These are phyloP conservation scores for Andrena bucephala DNA, from an alignment of 2,888 invertebrate genomes.

Conservation along the genomic window DNA sequence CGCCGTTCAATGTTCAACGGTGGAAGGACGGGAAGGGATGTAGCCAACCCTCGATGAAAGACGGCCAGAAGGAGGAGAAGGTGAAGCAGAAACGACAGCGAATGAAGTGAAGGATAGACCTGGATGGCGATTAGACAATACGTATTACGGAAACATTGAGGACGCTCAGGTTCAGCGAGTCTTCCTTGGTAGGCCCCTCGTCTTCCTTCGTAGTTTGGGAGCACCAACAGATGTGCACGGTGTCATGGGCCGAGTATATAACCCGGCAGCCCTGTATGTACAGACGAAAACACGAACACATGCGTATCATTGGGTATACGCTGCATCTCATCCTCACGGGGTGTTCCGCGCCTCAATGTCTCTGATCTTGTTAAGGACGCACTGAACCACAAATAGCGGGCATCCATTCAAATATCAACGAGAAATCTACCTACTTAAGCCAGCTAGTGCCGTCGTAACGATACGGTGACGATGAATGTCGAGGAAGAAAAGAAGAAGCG, in stretches of 20 bases:
- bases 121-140: constrained; percentile 81
- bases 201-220: constrained; percentile 76
- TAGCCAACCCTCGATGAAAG: constrained; percentile 22
- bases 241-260: constrained; percentile 47
- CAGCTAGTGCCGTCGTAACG: constrained; percentile 42
- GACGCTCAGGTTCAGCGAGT: constrained; percentile 72
- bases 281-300: constrained; percentile 43
- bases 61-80: constrained; percentile 27
- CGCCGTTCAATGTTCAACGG: constrained; percentile 72
- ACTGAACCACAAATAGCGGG: constrained; percentile 82
- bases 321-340: constrained; percentile 72
- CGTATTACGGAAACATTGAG: constrained; percentile 74
- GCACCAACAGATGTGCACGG: constrained; percentile 81
- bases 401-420: constrained; percentile 82
- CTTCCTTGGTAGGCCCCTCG: constrained; percentile 48
- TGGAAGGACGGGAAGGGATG: constrained; percentile 10
- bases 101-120: constrained; percentile 64
- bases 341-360: constrained; percentile 74
- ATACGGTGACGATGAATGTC: not conserved
- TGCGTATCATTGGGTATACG: constrained; percentile 26
- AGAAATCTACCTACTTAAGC: constrained; percentile 78
- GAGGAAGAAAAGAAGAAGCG: constrained; percentile 7
- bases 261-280: constrained; percentile 24
- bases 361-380: constrained; percentile 84
- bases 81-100: constrained; percentile 31